Percentiles rank a stretch among this genome's conserved stretches.
Conservation (phyloP, 2,113 vertebrate species). For the Hippopotamus amphibius region DNA sequence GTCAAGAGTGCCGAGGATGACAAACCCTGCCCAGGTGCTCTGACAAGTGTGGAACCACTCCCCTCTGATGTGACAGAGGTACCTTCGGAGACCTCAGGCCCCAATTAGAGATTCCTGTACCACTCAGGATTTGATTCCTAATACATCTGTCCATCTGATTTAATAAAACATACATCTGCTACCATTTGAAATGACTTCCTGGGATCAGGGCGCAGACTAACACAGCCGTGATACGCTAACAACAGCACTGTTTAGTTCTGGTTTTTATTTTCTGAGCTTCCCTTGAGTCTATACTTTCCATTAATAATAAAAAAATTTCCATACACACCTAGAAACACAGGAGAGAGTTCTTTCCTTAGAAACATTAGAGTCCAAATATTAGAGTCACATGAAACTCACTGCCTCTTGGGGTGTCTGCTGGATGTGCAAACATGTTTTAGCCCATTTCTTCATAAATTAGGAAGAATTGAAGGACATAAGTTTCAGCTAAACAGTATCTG, state of each 20-base stretch:
- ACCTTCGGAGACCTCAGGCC: not conserved
- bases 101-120: accelerated
- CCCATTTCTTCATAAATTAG: not conserved
- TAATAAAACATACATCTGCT: not conserved
- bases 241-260: accelerated
- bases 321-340: not conserved
- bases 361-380: not conserved
- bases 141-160: accelerated
- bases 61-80: accelerated
- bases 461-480: accelerated
- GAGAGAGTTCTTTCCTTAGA: not conserved
- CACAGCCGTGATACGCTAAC: accelerated
- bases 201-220: not conserved
- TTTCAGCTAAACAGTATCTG: not conserved
- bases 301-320: not conserved
- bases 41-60: accelerated
- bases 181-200: not conserved
- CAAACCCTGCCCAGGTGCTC: accelerated
- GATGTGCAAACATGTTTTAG: not conserved
- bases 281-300: not conserved
- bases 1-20: accelerated
- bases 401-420: not conserved
- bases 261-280: accelerated
- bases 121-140: not conserved
- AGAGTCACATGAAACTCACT: not conserved